These are phyloP conservation scores for Ichneumoninae sp. DNA, from an alignment of 2,888 invertebrate genomes.

Conservation along the genomic window DNA sequence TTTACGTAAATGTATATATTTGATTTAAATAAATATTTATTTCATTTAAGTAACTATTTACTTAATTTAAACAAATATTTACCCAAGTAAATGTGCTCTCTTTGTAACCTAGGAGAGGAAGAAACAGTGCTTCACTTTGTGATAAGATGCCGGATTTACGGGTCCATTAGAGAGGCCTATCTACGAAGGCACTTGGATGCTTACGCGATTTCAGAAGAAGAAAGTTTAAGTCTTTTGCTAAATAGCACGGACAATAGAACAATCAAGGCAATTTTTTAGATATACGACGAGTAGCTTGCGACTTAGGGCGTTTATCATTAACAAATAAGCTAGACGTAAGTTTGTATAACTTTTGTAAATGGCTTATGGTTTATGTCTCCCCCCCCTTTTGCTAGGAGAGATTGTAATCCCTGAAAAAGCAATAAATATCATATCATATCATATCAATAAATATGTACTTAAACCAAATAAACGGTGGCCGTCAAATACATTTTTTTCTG, in stretches of 20 bases:
- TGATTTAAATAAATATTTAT: no score
- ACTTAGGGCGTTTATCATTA: neutral
- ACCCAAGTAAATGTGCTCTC: no score
- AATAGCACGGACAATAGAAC: neutral
- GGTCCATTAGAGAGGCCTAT: neutral
- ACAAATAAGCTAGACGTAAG: neutral
- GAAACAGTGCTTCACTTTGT: constrained; percentile 12
- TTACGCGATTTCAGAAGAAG: neutral
- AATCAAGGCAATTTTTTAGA: neutral
- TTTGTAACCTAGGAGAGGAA: neutral
- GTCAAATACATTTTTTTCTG: no score
- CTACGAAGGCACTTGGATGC: neutral
- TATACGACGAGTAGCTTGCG: neutral
- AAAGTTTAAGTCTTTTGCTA: neutral
- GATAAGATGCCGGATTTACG: neutral
- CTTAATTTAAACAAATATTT: no score
- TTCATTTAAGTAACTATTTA: no score
- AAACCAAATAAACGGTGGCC: no score
- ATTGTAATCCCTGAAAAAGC: neutral
- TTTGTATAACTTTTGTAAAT: neutral
- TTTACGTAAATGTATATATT: no score
- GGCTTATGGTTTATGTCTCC: neutral
- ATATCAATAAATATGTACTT: no score
- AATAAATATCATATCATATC: neutral
- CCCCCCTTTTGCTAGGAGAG: neutral